A percentile compares a stretch with the other conserved stretches of the same genome.
Conservation (phyloP, 2,113 vertebrate genomes). For the Clarias magur region DNA sequence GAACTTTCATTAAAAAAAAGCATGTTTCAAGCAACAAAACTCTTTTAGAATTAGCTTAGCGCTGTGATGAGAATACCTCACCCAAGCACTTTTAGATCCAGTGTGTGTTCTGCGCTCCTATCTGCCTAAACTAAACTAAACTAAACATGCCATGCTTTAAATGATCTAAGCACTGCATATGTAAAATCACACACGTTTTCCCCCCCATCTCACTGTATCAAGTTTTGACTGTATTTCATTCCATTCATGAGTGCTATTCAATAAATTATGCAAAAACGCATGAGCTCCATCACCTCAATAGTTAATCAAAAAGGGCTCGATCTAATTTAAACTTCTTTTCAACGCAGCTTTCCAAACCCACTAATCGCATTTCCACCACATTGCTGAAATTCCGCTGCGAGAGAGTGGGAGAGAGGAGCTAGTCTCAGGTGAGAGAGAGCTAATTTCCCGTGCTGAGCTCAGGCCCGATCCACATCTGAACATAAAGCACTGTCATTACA, state of each 20-base stretch:
- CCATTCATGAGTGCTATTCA: not conserved
- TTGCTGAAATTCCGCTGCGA: slow-evolving; percentile 33
- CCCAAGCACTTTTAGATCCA: not conserved
- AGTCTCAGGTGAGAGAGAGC: slow-evolving; percentile 33
- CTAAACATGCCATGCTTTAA: not conserved
- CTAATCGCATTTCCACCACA: slow-evolving; percentile 33
- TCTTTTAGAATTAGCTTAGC: not conserved
- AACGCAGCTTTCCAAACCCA: slow-evolving; percentile 30
- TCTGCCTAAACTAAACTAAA: not conserved
- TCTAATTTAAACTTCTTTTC: slow-evolving; percentile 34
- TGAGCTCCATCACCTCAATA: slow-evolving; percentile 29
- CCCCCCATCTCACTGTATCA: not conserved
- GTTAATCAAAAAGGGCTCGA: slow-evolving; percentile 34
- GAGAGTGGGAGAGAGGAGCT: slow-evolving; percentile 29
- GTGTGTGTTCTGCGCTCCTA: not conserved
- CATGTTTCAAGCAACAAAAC: not conserved
- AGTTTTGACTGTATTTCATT: not conserved
- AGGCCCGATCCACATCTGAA: slow-evolving; percentile 46
- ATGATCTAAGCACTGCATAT: not conserved
- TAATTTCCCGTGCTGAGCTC: slow-evolving; percentile 38
- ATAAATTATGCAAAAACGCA: slow-evolving; percentile 24
- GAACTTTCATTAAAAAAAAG: too few species aligned
- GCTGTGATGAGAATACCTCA: not conserved
- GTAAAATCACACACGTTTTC: not conserved
- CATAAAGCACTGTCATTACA: slow-evolving; percentile 52